Evolutionary conservation across 2,113 vertebrate species (phyloP).

Genomic region (Propithecus coquereli): DNA sequence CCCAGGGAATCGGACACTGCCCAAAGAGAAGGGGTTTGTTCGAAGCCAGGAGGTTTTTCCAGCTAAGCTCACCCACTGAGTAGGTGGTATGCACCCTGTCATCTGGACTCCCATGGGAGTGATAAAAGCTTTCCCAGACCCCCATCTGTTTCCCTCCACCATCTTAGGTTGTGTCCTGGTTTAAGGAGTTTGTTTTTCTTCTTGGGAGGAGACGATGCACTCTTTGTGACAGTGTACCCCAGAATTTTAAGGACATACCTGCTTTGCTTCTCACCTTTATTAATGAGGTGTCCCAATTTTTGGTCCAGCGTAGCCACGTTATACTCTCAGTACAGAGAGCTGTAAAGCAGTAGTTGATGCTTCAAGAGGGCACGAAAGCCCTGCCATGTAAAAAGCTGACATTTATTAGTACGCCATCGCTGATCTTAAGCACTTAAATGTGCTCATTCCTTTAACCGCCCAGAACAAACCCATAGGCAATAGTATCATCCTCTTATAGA

Average conservation of each 20-base stretch:
- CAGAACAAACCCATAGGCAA: neutral
- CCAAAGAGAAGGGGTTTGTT: neutral
- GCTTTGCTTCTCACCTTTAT: neutral
- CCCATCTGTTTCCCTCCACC: fast-evolving
- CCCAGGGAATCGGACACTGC: fast-evolving
- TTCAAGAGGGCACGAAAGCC: neutral
- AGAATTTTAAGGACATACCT: neutral
- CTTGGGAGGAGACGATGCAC: too few relatives aligned
- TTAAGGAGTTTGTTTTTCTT: neutral
- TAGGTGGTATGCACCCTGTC: neutral
- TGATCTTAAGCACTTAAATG: neutral
- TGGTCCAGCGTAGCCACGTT: fast-evolving
- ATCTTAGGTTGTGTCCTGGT: neutral
- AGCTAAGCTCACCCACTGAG: neutral
- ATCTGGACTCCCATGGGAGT: fast-evolving
- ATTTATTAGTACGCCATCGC: neutral
- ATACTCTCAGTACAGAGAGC: fast-evolving
- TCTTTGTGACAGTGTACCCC: neutral
- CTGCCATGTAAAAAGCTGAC: neutral
- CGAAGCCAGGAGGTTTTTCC: neutral
- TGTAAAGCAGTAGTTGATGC: fast-evolving
- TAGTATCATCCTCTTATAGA: neutral
- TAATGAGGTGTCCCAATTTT: neutral
- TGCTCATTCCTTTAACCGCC: neutral
- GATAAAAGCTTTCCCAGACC: neutral